These are phyloP conservation scores for Lithophane semibrunnea DNA, from an alignment of 2,888 invertebrate species.

Conservation along the genomic window DNA sequence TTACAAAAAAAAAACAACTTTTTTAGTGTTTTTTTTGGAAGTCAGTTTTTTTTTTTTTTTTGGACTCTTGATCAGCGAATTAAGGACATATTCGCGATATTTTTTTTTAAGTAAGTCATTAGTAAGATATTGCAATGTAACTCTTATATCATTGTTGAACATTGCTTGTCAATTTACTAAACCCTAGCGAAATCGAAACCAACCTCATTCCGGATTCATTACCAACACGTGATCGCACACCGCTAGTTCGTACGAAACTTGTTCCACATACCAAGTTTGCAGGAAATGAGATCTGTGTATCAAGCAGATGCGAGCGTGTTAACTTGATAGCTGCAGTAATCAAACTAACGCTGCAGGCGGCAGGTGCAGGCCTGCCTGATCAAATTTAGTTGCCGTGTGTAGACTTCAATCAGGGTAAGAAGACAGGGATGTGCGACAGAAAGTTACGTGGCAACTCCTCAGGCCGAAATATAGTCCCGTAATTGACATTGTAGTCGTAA, in stretches of 20 bases:
- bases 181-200: neutral
- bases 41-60: no score
- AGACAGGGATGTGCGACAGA: neutral
- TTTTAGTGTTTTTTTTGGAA: no score
- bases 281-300: conserved; percentile 58
- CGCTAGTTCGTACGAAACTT: conserved; percentile 5
- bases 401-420: conserved; percentile 15
- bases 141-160: neutral
- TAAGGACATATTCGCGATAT: neutral
- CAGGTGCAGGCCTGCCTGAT: conserved; percentile 30
- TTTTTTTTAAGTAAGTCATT: no score
- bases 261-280: conserved; percentile 30
- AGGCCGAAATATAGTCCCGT: no score
- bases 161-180: neutral
- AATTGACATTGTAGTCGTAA: no score
- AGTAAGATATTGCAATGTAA: no score
- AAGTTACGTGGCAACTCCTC: neutral
- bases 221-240: neutral
- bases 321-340: conserved; percentile 54
- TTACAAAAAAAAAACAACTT: no score
- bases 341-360: conserved; percentile 43
- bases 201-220: neutral
- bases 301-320: conserved; percentile 43
- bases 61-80: no score
- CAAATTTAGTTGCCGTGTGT: conserved; percentile 25